Evolutionary conservation across 2,888 invertebrate genomes (phyloP), one percentile per base, ranked within the genome.

Genomic region (Pandemis corylana): DNA sequence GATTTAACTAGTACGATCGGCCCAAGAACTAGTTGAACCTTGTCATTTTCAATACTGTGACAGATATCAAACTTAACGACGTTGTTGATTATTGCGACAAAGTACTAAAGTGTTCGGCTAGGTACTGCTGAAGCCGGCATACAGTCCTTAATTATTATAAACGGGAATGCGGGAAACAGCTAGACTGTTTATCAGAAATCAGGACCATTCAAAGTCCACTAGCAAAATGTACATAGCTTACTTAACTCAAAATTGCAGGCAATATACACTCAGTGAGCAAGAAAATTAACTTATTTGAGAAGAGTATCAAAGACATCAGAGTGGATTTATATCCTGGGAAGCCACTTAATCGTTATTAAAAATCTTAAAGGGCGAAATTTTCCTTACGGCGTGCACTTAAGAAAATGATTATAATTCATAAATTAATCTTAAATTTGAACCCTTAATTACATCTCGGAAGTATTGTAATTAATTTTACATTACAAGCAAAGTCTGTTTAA

Each of bases 291-390:
- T 67, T 67, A 44, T 75, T 63, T 13, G 13, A 53, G 42, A 4
- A 12, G n/a, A 66, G 13, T 63, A 68, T 63, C 51, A 56, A 46
- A 70, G 15, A 9, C 53, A 68, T 63, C 51, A 56, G 41, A 70
- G 15, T 61, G 12, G 46, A 65, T 75, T 67, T 28, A 75, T 67
- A 75, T 42, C 15, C 53, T 53, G 44, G 36, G 56, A 62, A 28
- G 36, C 36, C 67, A 63, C 53, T 70, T 63, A 51, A 62, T 69
- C 68, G 42, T 75, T 71, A 75, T 75, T 71, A 71, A 36, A 71
- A 67, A 53, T 66, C 12, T 20, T 61, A 42, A 41, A 61, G 41
- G 20, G 12, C 20, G 44, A 20, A 75, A 46, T 67, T 41, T 63
- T 28, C 61, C 15, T 13, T 20, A 10, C 36, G 61, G 10, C 66